Percentiles rank a stretch among this genome's conserved stretches.
Conservation (phyloP, 2,888 invertebrate species). For the Euproctis similis region DNA sequence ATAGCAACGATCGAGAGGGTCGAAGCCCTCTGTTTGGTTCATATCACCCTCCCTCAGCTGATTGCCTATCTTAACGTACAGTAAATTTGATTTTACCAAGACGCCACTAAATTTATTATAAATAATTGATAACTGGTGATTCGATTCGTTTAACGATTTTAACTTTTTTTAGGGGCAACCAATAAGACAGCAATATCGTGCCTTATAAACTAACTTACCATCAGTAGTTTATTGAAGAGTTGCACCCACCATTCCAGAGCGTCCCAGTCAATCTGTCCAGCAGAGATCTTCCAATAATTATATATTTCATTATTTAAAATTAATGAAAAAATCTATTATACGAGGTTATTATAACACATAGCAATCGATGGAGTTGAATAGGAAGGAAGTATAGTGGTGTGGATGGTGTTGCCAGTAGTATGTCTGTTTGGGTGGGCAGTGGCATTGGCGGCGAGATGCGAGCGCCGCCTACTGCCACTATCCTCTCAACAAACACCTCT, state of each 20-base stretch:
- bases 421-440: conserved; percentile 71
- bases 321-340: conserved; percentile 2
- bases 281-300: conserved; percentile 20
- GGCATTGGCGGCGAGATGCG: conserved; percentile 53
- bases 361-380: no score
- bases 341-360: conserved; percentile 1
- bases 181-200: conserved; percentile 39
- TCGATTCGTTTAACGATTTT: no score
- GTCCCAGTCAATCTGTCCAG: conserved; percentile 16
- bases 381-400: conserved; percentile 35
- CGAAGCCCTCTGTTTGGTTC: conserved; percentile 43
- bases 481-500: conserved; percentile 68
- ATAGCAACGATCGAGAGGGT: conserved; percentile 64
- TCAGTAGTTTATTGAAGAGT: conserved; percentile 16
- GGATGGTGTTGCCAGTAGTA: conserved; percentile 61
- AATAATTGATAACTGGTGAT: no score
- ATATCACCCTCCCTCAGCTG: conserved; percentile 40
- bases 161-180: conserved; percentile 47
- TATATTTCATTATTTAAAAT: conserved; percentile 5
- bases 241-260: conserved; percentile 12
- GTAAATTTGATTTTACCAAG: conserved; percentile 36
- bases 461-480: conserved; percentile 52
- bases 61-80: conserved; percentile 41
- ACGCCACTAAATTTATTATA: no score
- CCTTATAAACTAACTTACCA: conserved; percentile 46